Evolutionary conservation across 2,888 invertebrate species (phyloP).

Genomic region (Eupeodes luniger): DNA sequence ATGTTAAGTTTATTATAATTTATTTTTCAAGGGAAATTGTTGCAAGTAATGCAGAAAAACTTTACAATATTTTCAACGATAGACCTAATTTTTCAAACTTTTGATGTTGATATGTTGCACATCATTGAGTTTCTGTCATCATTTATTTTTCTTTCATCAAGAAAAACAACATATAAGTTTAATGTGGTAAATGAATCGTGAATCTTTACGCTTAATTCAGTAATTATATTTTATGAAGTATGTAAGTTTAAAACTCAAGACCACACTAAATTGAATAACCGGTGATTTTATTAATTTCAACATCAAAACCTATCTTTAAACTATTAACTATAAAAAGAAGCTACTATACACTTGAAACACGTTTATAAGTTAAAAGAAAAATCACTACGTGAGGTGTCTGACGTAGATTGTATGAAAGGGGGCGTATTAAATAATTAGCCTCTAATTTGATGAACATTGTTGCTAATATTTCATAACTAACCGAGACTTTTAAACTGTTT

Average conservation of each 20-base stretch:
- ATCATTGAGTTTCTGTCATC: background rate
- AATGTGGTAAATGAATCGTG: background rate
- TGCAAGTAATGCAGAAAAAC: background rate
- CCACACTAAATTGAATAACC: background rate
- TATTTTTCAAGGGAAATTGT: background rate
- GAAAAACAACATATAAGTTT: background rate
- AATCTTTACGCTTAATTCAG: slow-evolving; percentile 35
- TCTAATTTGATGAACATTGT: slow-evolving; percentile 35
- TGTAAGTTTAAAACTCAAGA: slow-evolving; percentile 17
- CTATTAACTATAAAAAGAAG: slow-evolving; percentile 38
- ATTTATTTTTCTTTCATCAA: background rate
- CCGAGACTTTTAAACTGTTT: slow-evolving; percentile 19
- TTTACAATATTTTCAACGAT: background rate
- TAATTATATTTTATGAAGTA: slow-evolving; percentile 22
- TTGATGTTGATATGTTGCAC: background rate
- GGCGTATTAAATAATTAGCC: slow-evolving; percentile 47
- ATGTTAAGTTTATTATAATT: background rate
- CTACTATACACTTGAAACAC: slow-evolving; percentile 23
- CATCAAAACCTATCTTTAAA: slow-evolving; percentile 41
- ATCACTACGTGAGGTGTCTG: slow-evolving; percentile 9
- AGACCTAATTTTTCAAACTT: slow-evolving; percentile 6
- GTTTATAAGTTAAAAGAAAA: background rate
- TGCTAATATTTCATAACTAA: slow-evolving; percentile 2
- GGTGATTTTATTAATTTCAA: slow-evolving; percentile 53
- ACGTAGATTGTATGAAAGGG: background rate